Evolutionary conservation across 2,797 vertebrate genomes (phyloP), one percentile per base, ranked within the genome.

Genomic region (Peromyscus attwateri): DNA sequence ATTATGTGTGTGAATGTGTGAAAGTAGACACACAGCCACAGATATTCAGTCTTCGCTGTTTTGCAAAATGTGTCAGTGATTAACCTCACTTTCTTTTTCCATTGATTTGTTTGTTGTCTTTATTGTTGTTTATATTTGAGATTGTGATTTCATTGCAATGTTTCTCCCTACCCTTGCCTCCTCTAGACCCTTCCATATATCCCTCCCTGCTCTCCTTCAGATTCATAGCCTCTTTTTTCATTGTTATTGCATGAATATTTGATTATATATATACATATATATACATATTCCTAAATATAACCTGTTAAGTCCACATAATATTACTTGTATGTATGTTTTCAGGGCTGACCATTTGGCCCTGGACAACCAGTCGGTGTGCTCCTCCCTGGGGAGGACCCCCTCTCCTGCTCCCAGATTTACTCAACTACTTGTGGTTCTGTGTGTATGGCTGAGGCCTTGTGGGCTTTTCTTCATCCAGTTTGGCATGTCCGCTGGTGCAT

Each of bases 91-190:
- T 31, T 87, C 62, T 83, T 81, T 94, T 80, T 87, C n/a, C 64
- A 31, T 49, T 89, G 87, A 92, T 88, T 37, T 82, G 64, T 60
- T 70, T 92, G 73, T 46, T 57, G 57, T 88, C 97, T 96, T 79
- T 57, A 40, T 60, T 46, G 21, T n/a, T 55, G 80, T 64, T 84
- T 60, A 43, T 31, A 12, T 34, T 66, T 66, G 64, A 85, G 64
- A 70, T 16, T 52, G 43, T 52, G 64, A 49, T 34, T 68, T 52
- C 46, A 49, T 68, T 68, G 23, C 43, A 68, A 0, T 49, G 29
- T 49, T 85, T 85, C 19, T 34, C 60, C 29, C 16, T 49, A 7
- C 29, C 31, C 6, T n/a, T 85, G 5, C 23, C 13, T 49, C 81
- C 80, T 66, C 82, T 84, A 34, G 68, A 12, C 13, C 19, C 62